These are phyloP conservation scores for Exocentrus adspersus DNA, from an alignment of 2,888 invertebrate genomes.

Conservation along the genomic window DNA sequence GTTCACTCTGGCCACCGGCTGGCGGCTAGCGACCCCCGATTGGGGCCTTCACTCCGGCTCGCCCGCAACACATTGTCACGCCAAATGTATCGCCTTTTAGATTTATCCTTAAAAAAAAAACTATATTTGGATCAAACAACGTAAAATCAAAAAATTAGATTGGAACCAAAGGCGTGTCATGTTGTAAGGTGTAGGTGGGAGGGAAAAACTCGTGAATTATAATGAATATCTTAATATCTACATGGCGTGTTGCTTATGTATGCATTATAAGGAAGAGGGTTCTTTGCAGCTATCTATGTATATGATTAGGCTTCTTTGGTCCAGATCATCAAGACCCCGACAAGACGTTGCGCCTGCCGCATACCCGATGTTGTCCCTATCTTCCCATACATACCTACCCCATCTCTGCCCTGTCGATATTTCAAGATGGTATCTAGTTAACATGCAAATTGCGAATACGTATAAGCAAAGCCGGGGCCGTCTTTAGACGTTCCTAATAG, in stretches of 20 bases:
- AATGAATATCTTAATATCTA: slow-evolving; percentile 40
- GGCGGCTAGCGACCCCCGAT: slow-evolving; percentile 43
- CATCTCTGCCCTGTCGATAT: slow-evolving; percentile 60
- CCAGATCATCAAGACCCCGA: slow-evolving; percentile 48
- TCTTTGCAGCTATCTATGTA: slow-evolving; percentile 47
- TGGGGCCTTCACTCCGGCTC: slow-evolving; percentile 36
- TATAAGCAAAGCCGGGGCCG: slow-evolving; percentile 52
- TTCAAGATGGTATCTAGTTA: slow-evolving; percentile 63
- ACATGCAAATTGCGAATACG: slow-evolving; percentile 63
- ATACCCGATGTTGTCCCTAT: slow-evolving; percentile 22
- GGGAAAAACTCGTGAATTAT: slow-evolving; percentile 33
- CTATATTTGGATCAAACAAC: too few relatives aligned
- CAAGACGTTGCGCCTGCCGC: slow-evolving; percentile 41
- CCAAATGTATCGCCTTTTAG: slow-evolving; percentile 2
- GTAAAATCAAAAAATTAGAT: too few relatives aligned
- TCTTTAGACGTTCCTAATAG: slow-evolving; percentile 54
- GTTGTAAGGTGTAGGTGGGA: too few relatives aligned
- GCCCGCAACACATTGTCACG: slow-evolving; percentile 40
- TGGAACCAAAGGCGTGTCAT: slow-evolving; percentile 8
- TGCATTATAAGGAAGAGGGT: slow-evolving; percentile 48
- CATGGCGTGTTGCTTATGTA: slow-evolving; percentile 40
- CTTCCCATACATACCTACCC: slow-evolving; percentile 32
- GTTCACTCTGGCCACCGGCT: slow-evolving; percentile 48
- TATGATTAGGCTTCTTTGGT: slow-evolving; percentile 54
- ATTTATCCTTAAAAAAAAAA: too few relatives aligned